Evolutionary conservation across 2,888 invertebrate species (phyloP).

Genomic region (Blera fallax): DNA sequence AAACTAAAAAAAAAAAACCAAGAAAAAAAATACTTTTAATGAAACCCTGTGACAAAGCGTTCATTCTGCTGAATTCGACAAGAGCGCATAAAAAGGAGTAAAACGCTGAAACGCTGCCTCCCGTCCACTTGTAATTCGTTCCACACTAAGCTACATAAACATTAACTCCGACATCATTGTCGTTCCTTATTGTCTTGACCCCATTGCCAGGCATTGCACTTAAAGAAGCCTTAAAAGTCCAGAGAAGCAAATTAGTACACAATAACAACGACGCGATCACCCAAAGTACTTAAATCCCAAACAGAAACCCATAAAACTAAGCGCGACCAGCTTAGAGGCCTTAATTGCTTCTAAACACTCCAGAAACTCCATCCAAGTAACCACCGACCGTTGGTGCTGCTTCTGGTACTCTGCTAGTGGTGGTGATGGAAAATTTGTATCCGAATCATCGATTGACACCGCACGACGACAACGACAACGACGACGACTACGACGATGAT

Average conservation of each 20-base stretch:
- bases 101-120: not conserved
- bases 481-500: not conserved
- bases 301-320: slow-evolving; percentile 41
- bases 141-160: not conserved
- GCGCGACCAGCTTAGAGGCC: slow-evolving; percentile 33
- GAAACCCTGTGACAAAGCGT: not conserved
- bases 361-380: slow-evolving; percentile 12
- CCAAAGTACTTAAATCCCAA: slow-evolving; percentile 22
- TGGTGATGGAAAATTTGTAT: slow-evolving; percentile 60
- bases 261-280: slow-evolving; percentile 34
- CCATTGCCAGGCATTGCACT: slow-evolving; percentile 32
- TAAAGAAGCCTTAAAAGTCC: not conserved
- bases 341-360: slow-evolving; percentile 61
- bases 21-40: too few species aligned
- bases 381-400: too few species aligned
- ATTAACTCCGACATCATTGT: slow-evolving; percentile 22
- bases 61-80: not conserved
- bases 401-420: not conserved
- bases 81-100: not conserved
- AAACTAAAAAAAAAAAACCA: too few species aligned
- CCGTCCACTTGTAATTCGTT: slow-evolving; percentile 10
- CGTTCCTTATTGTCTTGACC: slow-evolving; percentile 56
- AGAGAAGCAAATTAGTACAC: slow-evolving; percentile 47
- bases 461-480: slow-evolving; percentile 49
- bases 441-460: slow-evolving; percentile 60